Conservation (phyloP, 2,113 vertebrate species). For the Aix galericulata region DNA sequence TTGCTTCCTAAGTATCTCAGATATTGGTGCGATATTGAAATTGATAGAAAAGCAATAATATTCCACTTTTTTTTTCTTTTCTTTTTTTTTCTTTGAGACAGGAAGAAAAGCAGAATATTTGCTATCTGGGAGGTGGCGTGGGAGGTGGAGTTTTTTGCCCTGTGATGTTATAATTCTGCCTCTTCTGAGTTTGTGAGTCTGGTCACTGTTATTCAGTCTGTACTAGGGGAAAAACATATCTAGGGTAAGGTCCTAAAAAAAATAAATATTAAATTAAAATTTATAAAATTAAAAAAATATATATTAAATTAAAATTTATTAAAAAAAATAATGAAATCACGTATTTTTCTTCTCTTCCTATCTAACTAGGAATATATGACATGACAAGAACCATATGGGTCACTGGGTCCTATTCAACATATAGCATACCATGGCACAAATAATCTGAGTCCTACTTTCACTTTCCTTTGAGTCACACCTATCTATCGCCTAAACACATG, state of each 20-base stretch:
- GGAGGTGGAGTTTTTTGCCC: background rate
- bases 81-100: background rate
- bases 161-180: background rate
- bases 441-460: background rate
- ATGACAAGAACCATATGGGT: background rate
- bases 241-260: background rate
- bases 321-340: fast-evolving
- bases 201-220: background rate
- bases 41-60: background rate
- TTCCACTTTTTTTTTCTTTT: background rate
- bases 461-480: background rate
- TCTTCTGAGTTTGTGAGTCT: background rate
- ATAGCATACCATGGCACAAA: background rate
- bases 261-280: too few relatives aligned
- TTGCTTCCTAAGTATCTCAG: background rate
- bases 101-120: background rate
- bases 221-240: background rate
- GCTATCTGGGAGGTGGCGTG: background rate
- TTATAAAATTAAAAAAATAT: too few relatives aligned
- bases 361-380: background rate
- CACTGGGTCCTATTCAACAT: background rate
- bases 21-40: background rate
- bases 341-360: background rate
- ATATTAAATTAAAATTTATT: too few relatives aligned
- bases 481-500: background rate